Conservation (phyloP, 2,113 vertebrate species). For the Siphamia tubifer region DNA sequence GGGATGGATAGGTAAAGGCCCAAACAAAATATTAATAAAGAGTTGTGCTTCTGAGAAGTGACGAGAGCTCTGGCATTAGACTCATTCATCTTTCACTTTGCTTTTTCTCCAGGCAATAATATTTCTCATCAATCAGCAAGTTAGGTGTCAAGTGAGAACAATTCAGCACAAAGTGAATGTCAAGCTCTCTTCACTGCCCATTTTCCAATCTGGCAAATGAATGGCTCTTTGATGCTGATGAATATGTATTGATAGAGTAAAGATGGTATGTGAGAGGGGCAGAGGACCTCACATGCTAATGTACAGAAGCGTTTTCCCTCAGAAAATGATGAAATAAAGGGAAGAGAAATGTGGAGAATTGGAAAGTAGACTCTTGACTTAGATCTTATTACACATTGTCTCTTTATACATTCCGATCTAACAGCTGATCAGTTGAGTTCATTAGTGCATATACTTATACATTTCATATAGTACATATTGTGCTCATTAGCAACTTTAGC, state of each 20-base stretch:
- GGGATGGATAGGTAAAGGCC: slow-evolving; percentile 72
- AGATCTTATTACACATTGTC: neutral
- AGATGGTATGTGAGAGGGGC: slow-evolving; percentile 76
- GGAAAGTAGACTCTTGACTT: neutral
- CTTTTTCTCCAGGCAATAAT: slow-evolving; percentile 74
- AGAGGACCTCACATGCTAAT: slow-evolving; percentile 43
- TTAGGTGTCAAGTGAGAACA: slow-evolving; percentile 76
- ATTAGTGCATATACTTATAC: slow-evolving; percentile 30
- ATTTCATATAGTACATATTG: neutral
- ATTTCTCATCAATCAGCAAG: slow-evolving; percentile 81
- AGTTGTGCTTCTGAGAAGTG: slow-evolving; percentile 76
- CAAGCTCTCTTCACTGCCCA: slow-evolving; percentile 70
- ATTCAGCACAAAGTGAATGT: slow-evolving; percentile 72
- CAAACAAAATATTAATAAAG: slow-evolving; percentile 82
- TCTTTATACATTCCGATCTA: too few relatives aligned
- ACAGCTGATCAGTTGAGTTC: too few relatives aligned
- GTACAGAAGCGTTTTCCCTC: neutral
- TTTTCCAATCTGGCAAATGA: slow-evolving; percentile 77
- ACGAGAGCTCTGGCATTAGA: slow-evolving; percentile 67
- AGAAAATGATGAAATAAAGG: neutral
- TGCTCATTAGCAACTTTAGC: slow-evolving; percentile 63
- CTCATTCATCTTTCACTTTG: slow-evolving; percentile 80
- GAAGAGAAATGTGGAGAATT: neutral
- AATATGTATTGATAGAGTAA: slow-evolving; percentile 79
- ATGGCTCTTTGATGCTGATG: slow-evolving; percentile 85